Percentiles rank a stretch among this genome's conserved stretches.
phyloP scores from a whole-genome alignment of 2,113 vertebrate genomes.

The Sebastes fasciatus region DNA sequence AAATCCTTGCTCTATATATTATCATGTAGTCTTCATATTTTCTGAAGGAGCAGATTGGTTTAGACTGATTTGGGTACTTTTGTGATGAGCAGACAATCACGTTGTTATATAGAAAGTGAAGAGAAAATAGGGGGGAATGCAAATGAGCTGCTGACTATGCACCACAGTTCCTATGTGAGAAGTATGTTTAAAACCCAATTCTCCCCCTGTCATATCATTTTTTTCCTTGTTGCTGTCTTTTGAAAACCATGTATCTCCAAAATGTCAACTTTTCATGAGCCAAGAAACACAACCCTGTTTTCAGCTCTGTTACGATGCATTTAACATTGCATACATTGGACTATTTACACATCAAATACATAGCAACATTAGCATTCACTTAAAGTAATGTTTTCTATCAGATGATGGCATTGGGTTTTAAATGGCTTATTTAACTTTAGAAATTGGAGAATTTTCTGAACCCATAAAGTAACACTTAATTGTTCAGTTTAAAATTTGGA shows the following conservation, averaged over 20 bases:
- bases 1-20: constrained; percentile 3
- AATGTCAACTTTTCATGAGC: background rate
- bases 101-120: background rate
- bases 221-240: background rate
- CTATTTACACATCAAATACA: no score
- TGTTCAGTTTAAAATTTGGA: background rate
- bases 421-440: background rate
- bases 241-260: background rate
- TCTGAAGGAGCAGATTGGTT: background rate
- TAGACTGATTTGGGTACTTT: background rate
- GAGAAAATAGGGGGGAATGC: background rate
- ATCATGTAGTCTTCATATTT: background rate
- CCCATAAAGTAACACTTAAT: background rate
- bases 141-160: constrained; percentile 4
- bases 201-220: background rate
- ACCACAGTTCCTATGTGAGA: background rate
- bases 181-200: background rate
- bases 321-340: no score
- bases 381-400: no score
- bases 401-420: background rate
- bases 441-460: background rate
- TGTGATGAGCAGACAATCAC: background rate
- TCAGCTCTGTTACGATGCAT: background rate
- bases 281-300: background rate
- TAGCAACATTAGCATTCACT: no score